These are phyloP conservation scores for Lasioglossum calceatum DNA, from an alignment of 2,888 invertebrate species.

Conservation along the genomic window DNA sequence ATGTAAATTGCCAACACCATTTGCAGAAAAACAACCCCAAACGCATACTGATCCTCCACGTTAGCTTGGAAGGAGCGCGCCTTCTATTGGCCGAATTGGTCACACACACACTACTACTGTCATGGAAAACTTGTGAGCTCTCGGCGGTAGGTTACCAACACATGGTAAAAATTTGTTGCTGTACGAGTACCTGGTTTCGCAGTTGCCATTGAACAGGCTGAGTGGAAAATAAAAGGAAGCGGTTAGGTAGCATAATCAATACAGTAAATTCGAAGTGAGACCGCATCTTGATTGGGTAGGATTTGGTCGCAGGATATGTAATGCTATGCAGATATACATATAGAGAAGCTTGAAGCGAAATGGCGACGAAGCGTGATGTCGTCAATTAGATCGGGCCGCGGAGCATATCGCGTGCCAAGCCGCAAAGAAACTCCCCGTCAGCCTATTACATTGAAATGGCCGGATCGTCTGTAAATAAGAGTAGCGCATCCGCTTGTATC, in stretches of 20 bases:
- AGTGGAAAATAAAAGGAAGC: background rate
- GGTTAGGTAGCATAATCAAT: background rate
- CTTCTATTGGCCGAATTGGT: too few relatives aligned
- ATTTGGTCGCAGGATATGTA: background rate
- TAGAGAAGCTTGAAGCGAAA: background rate
- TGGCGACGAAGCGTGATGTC: conserved; percentile 13
- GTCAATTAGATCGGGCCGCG: conserved; percentile 19
- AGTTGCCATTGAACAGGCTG: background rate
- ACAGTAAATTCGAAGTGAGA: background rate
- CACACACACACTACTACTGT: too few relatives aligned
- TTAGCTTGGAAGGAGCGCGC: too few relatives aligned
- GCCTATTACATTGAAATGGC: background rate
- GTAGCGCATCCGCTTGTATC: conserved; percentile 20
- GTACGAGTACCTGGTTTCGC: background rate
- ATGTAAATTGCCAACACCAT: too few relatives aligned
- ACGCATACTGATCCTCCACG: too few relatives aligned
- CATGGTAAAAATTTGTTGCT: background rate
- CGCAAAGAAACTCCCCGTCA: background rate
- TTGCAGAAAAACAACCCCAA: too few relatives aligned
- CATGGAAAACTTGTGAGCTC: too few relatives aligned
- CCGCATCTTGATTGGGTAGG: background rate
- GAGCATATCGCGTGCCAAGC: conserved; percentile 5
- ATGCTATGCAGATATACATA: too few relatives aligned
- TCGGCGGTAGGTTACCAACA: too few relatives aligned
- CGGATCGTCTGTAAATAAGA: conserved; percentile 24